These are phyloP conservation scores for Sander lucioperca DNA, from an alignment of 2,113 vertebrate species.

Conservation along the genomic window DNA sequence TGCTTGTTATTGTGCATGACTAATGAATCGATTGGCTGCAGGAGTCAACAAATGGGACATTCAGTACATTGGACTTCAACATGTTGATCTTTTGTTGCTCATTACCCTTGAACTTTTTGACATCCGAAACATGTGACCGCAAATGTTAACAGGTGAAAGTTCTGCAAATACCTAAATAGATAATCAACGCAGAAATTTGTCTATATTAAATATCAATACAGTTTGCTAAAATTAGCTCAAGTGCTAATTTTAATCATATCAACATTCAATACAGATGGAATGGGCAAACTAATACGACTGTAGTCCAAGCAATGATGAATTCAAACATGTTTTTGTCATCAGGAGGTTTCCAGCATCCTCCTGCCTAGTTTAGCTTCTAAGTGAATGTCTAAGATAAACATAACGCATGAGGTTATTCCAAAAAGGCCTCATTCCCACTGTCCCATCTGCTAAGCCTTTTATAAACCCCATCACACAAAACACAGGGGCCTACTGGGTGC, in stretches of 20 bases:
- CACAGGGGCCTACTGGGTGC: conserved; percentile 34
- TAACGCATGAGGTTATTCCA: conserved; percentile 31
- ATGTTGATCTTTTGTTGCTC: conserved; percentile 24
- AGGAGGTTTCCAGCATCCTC: background rate
- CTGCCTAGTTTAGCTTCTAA: conserved; percentile 26
- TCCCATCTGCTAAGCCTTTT: conserved; percentile 56
- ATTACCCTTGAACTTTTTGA: conserved; percentile 14
- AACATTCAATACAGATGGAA: background rate
- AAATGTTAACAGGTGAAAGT: conserved; percentile 20
- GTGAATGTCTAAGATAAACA: conserved; percentile 33
- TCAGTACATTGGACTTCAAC: conserved; percentile 8
- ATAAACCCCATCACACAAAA: conserved; percentile 62
- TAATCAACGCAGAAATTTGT: background rate
- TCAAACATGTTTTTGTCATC: conserved; percentile 13
- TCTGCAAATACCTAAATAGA: conserved; percentile 4
- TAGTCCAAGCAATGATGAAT: background rate
- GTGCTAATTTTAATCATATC: conserved; percentile 5
- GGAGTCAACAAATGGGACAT: conserved; percentile 21
- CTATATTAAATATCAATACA: background rate
- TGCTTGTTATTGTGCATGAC: conserved; percentile 56
- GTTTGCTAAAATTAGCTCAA: conserved; percentile 7
- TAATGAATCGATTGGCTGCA: conserved; percentile 30
- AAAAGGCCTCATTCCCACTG: conserved; percentile 27
- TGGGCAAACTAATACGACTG: background rate
- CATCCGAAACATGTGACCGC: background rate